Percentiles rank a stretch among this genome's conserved stretches.
Evolutionary conservation across 2,888 invertebrate genomes (phyloP).

Genomic region (Dysmachus trigonus): DNA sequence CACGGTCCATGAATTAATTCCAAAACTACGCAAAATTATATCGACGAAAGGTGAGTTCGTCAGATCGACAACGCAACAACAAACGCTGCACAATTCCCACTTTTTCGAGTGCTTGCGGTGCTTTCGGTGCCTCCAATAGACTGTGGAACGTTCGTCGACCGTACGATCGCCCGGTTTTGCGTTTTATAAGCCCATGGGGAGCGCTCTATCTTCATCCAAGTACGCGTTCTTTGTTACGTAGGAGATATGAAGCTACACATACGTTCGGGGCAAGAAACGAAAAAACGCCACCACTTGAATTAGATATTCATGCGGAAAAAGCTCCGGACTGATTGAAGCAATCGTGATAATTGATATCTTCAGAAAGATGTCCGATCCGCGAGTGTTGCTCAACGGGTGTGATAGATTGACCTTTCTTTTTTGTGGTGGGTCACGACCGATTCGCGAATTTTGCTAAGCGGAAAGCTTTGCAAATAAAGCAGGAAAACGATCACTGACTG

Average conservation of each 20-base stretch:
- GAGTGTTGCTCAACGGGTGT: not conserved
- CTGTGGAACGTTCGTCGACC: not conserved
- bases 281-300: not conserved
- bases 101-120: not conserved
- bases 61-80: not conserved
- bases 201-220: not conserved
- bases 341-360: not conserved
- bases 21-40: not conserved
- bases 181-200: not conserved
- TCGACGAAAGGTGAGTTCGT: not conserved
- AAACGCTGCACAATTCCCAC: not conserved
- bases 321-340: not conserved
- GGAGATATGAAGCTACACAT: not conserved
- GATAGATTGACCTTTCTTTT: not conserved
- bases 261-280: not conserved
- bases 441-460: not conserved
- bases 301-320: not conserved
- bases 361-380: not conserved
- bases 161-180: not conserved
- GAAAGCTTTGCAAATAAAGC: not conserved
- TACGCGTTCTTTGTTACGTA: not conserved
- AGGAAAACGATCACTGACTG: not conserved
- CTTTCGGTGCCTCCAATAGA: not conserved
- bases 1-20: not conserved
- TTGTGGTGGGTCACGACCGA: not conserved